Conservation (phyloP, 1,140 invertebrate genomes). For the Asbolus verrucosus region DNA sequence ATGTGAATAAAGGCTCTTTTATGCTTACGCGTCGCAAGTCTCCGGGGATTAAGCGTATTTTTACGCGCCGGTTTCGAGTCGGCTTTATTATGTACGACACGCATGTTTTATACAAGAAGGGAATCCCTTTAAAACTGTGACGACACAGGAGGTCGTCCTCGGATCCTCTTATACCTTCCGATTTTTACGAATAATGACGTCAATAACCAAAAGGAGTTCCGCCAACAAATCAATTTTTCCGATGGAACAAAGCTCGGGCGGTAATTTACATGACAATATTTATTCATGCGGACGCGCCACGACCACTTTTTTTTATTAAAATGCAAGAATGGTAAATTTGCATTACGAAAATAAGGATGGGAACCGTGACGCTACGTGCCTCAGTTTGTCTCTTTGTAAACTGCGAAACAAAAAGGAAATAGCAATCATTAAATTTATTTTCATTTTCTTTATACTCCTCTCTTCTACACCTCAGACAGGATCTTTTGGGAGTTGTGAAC, state of each 20-base stretch:
- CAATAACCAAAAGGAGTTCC: background rate
- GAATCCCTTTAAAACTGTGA: constrained; percentile 15
- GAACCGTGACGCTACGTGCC: constrained; percentile 17
- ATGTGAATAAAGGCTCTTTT: constrained; percentile 34
- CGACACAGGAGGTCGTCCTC: background rate
- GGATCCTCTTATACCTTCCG: background rate
- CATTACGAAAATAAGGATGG: background rate
- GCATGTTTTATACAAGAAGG: constrained; percentile 7
- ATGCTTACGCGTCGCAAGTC: constrained; percentile 31
- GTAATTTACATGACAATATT: constrained; percentile 24
- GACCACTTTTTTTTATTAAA: constrained; percentile 23
- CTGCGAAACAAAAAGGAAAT: constrained; percentile 5
- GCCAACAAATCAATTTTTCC: constrained; percentile 20
- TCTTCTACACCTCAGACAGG: background rate
- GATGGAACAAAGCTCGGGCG: constrained; percentile 4
- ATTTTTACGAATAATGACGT: constrained; percentile 24
- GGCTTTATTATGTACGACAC: constrained; percentile 35
- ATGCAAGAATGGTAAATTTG: background rate
- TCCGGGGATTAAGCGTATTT: constrained; percentile 28
- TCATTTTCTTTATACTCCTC: too few relatives aligned
- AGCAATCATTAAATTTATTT: constrained; percentile 1
- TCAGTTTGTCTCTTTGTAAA: constrained; percentile 18
- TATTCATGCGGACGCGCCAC: constrained; percentile 25
- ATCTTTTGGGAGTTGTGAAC: background rate
- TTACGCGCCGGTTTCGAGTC: constrained; percentile 11